Evolutionary conservation across 2,113 vertebrate genomes (phyloP).

Genomic region (Trematomus loennbergii): DNA sequence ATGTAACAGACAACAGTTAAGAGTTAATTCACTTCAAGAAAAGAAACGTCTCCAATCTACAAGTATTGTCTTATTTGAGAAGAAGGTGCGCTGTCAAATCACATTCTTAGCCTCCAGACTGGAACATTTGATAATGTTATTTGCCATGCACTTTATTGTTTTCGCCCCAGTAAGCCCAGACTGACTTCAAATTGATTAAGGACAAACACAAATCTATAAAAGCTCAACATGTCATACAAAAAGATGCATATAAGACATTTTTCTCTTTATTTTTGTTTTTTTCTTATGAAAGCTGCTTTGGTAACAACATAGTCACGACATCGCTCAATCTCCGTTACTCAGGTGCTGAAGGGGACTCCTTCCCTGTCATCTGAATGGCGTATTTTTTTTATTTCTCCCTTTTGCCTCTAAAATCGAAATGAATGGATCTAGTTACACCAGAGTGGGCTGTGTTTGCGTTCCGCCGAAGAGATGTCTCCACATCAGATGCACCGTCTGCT

Average conservation of each 20-base stretch:
- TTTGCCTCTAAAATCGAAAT: conserved; percentile 91
- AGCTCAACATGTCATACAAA: conserved; percentile 98
- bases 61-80: conserved; percentile 24
- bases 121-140: conserved; percentile 65
- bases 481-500: conserved; percentile 74
- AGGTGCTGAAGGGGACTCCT: conserved; percentile 81
- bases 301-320: conserved; percentile 97
- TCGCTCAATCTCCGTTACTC: conserved; percentile 87
- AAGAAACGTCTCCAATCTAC: conserved; percentile 58
- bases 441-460: conserved; percentile 72
- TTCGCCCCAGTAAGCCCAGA: conserved; percentile 80
- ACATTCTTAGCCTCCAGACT: conserved; percentile 78
- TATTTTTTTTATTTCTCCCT: conserved; percentile 75
- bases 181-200: conserved; percentile 85
- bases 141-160: conserved; percentile 86
- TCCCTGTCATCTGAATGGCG: conserved; percentile 57
- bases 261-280: conserved; percentile 57
- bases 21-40: conserved; percentile 66
- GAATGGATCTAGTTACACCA: conserved; percentile 88
- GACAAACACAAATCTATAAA: conserved; percentile 93
- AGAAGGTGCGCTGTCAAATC: conserved; percentile 43
- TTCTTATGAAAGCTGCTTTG: conserved; percentile 98
- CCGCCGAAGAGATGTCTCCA: conserved; percentile 68
- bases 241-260: conserved; percentile 98
- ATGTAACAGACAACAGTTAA: conserved; percentile 26